phyloP scores from a whole-genome alignment of 2,888 invertebrate species.

The Andrena fulva region DNA sequence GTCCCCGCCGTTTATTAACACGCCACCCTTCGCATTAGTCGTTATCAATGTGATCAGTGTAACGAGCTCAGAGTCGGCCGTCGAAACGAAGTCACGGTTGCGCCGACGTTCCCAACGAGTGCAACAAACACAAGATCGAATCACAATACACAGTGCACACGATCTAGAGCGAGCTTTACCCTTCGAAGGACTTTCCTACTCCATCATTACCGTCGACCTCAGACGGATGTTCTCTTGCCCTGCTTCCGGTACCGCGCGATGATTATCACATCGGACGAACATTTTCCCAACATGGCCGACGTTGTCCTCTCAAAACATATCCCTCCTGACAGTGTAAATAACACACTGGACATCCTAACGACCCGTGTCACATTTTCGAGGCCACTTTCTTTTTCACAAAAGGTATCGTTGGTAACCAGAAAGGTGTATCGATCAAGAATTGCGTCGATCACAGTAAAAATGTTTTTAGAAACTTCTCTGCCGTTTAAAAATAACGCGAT shows the following conservation, averaged over 20 bases:
- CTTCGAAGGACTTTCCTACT: background rate
- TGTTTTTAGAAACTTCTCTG: no score
- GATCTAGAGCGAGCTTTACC: background rate
- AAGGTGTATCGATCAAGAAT: no score
- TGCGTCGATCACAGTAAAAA: no score
- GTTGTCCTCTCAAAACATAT: background rate
- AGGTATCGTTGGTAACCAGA: background rate
- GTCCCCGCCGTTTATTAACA: slow-evolving; percentile 16
- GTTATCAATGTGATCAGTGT: slow-evolving; percentile 17
- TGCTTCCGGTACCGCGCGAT: background rate
- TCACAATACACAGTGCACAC: background rate
- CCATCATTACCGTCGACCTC: slow-evolving; percentile 13
- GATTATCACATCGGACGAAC: background rate
- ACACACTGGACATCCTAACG: background rate
- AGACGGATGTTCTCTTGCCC: background rate
- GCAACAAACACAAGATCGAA: slow-evolving; percentile 15
- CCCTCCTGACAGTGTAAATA: background rate
- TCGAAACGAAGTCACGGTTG: slow-evolving; percentile 2
- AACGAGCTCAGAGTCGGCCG: background rate
- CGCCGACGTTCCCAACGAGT: background rate
- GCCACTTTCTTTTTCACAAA: background rate
- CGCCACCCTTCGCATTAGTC: slow-evolving; percentile 18
- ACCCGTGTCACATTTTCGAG: background rate
- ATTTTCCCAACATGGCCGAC: background rate
- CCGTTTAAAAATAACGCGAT: no score